A percentile compares a stretch with the other conserved stretches of the same genome.
phyloP scores from a whole-genome alignment of 2,113 vertebrate genomes.

The Fulmarus glacialis region DNA sequence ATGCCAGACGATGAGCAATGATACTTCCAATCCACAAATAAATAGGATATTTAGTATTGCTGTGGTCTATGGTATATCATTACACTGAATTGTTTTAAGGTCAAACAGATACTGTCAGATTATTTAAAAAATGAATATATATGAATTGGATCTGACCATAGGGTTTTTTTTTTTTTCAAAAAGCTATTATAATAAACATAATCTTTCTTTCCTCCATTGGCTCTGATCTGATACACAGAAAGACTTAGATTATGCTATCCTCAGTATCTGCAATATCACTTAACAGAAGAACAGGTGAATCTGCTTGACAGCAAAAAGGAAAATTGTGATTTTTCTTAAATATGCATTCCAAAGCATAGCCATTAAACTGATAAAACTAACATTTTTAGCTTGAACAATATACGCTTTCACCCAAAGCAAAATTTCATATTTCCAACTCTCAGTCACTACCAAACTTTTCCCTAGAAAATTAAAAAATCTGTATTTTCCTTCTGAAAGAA shows the following conservation, averaged over 20 bases:
- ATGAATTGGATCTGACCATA: background rate
- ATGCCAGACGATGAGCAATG: background rate
- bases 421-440: background rate
- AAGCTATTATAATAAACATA: background rate
- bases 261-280: background rate
- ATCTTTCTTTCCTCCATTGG: background rate
- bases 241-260: background rate
- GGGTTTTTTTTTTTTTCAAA: background rate
- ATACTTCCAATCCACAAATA: background rate
- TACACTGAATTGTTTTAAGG: background rate
- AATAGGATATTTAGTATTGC: background rate
- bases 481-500: background rate
- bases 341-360: background rate
- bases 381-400: background rate
- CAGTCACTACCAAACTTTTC: background rate
- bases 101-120: background rate
- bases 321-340: background rate
- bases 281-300: background rate
- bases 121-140: background rate
- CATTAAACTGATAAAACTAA: background rate
- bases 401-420: background rate
- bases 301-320: background rate
- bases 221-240: background rate
- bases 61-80: background rate
- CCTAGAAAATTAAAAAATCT: background rate